Conservation (phyloP, 2,113 vertebrate genomes). For the Stigmatopora nigra region DNA sequence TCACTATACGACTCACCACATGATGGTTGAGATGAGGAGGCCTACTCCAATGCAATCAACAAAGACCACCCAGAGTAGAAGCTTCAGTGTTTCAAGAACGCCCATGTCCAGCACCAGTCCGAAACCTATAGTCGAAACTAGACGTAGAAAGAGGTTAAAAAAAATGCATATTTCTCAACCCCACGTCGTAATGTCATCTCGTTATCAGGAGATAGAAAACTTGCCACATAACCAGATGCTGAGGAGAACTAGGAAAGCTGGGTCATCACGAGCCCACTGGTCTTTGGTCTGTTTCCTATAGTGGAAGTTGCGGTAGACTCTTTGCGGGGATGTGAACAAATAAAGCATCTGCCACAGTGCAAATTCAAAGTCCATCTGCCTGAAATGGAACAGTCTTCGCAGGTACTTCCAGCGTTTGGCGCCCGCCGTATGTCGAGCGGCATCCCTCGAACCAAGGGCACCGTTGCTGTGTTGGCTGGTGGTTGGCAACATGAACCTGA, state of each 20-base stretch:
- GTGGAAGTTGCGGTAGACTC: constrained; percentile 96
- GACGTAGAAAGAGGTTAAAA: constrained; percentile 3
- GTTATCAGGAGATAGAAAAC: constrained; percentile 15
- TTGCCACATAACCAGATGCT: constrained; percentile 94
- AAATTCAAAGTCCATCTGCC: constrained; percentile 97
- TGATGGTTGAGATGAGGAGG: constrained; percentile 89
- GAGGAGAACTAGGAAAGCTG: constrained; percentile 89
- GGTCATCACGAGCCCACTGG: constrained; percentile 96
- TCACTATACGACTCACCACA: constrained; percentile 80
- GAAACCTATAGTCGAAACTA: constrained; percentile 93
- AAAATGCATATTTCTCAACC: background rate
- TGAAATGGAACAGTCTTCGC: constrained; percentile 82
- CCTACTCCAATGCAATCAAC: constrained; percentile 95
- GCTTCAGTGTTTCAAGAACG: constrained; percentile 84
- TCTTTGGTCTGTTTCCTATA: constrained; percentile 99
- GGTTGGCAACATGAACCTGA: constrained; percentile 84
- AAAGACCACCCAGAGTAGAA: constrained; percentile 95
- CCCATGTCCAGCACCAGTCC: constrained; percentile 93
- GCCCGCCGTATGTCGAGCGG: constrained; percentile 86
- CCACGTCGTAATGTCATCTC: background rate
- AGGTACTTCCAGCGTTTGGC: constrained; percentile 96
- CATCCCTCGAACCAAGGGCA: constrained; percentile 70
- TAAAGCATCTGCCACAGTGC: constrained; percentile 98
- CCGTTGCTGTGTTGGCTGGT: constrained; percentile 76
- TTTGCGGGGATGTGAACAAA: constrained; percentile 92